Evolutionary conservation across 1,140 invertebrate genomes (phyloP).

Genomic region (Venturia canescens): DNA sequence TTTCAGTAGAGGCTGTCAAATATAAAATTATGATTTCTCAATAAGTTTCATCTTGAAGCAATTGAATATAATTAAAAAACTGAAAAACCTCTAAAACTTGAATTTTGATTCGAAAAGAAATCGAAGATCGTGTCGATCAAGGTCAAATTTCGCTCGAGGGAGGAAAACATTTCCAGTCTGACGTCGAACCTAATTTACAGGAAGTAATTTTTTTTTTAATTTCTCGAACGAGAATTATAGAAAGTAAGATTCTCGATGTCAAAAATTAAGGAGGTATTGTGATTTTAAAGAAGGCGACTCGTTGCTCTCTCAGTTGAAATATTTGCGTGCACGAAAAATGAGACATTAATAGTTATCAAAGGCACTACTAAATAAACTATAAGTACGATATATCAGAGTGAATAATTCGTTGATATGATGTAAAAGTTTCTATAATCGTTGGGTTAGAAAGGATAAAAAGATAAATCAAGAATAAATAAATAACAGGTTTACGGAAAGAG

Average conservation of each 20-base stretch:
- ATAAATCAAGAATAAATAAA: not conserved
- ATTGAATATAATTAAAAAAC: too few relatives aligned
- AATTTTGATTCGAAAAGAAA: too few relatives aligned
- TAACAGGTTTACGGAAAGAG: too few relatives aligned
- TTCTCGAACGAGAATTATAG: not conserved
- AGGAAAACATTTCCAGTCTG: too few relatives aligned
- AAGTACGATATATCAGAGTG: not conserved
- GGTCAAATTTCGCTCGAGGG: too few relatives aligned
- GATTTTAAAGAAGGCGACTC: not conserved
- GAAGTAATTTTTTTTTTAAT: too few relatives aligned
- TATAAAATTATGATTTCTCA: too few relatives aligned
- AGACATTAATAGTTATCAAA: slow-evolving; percentile 22
- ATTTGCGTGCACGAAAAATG: slow-evolving; percentile 10
- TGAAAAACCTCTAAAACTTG: too few relatives aligned
- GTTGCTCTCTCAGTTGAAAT: not conserved
- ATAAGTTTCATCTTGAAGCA: too few relatives aligned
- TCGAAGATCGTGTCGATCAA: too few relatives aligned
- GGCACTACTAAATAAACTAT: not conserved
- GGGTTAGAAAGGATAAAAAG: not conserved
- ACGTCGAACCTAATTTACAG: not conserved
- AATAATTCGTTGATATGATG: not conserved
- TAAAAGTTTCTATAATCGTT: not conserved
- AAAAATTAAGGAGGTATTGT: not conserved
- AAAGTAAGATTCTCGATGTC: not conserved
- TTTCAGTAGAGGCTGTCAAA: too few relatives aligned